Evolutionary conservation across 2,888 invertebrate genomes (phyloP).

Genomic region (Drosophila ezoana): DNA sequence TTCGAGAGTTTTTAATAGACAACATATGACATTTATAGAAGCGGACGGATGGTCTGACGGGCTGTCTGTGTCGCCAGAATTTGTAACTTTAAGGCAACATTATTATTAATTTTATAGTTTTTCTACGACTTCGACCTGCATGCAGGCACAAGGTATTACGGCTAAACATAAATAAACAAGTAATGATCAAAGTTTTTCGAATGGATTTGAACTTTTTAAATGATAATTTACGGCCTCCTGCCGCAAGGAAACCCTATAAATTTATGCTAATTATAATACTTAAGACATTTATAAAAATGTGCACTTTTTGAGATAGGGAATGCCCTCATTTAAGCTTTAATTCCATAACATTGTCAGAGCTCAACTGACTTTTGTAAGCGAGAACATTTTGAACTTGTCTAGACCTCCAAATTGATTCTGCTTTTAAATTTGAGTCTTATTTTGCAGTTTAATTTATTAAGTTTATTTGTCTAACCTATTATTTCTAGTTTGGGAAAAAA

Average conservation of each 20-base stretch:
- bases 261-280: background rate
- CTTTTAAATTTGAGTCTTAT: too few relatives aligned
- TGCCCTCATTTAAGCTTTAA: background rate
- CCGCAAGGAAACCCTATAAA: slow-evolving; percentile 4
- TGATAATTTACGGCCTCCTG: slow-evolving; percentile 14
- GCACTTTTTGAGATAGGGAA: background rate
- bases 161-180: slow-evolving; percentile 44
- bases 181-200: slow-evolving; percentile 27
- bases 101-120: slow-evolving; percentile 29
- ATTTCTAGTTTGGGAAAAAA: too few relatives aligned
- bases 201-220: background rate
- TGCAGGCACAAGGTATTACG: slow-evolving; percentile 13
- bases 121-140: slow-evolving; percentile 6
- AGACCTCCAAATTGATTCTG: too few relatives aligned
- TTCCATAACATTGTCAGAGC: background rate
- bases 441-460: too few relatives aligned
- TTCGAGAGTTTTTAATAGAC: slow-evolving; percentile 44
- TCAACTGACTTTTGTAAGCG: background rate
- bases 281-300: background rate
- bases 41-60: background rate
- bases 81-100: slow-evolving; percentile 7
- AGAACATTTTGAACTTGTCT: too few relatives aligned
- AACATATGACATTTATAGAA: slow-evolving; percentile 51
- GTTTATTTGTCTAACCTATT: too few relatives aligned
- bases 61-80: slow-evolving; percentile 4